Base-by-base conservation (phyloP, 2,113 vertebrate species). In the Nasalis larvatus region DNA sequence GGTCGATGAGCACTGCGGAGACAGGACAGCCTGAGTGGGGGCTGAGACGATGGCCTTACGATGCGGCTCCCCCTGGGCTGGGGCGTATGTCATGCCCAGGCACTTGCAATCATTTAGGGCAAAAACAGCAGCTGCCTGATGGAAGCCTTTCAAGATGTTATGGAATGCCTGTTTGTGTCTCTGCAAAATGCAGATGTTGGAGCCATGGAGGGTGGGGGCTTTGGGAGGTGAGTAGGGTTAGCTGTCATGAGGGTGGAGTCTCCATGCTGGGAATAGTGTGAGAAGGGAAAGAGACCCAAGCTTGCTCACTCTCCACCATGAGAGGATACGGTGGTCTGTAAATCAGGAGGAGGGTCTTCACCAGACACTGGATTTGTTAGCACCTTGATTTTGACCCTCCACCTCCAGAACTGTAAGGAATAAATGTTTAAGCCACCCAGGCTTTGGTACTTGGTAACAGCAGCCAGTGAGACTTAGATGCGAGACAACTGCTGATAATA, bases 1-100 rank as follows among this genome's bases (percentile, higher is more conserved):
- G 25, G 99, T 99, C 0, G 99, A 99, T 0, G 99, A 99, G 96
- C 99, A 99, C 99, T 99, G 99, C 4, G 66, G 87, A 97, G 94
- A 99, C 73, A 97, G 89, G 27, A 37, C n/a, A 2, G 91, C 52
- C 27, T 86, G 54, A 78, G 40, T 49, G 40, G 54, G 3, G 27
- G 14, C 18, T 35, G 2, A 4, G 66, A 23, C 1, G 1, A 27
- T 11, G 42, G 11, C 30, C 52, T 21, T 11, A 17, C 4, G 3
- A 32, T 1, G 10, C 3, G 13, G 68, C 60, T n/a, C 45, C 21
- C 45, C 60, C 68, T 52, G 63, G 25, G n/a, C 35, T 47, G 66
- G 32, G 30, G 40, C 58, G 30, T 5, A 4, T 27, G 49, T 10
- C 35, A 18, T 37, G 37, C 76, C 35, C 71, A 74, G 10, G 56